These are phyloP conservation scores for Mythimna ferrago DNA, from an alignment of 2,888 invertebrate species.

Conservation along the genomic window DNA sequence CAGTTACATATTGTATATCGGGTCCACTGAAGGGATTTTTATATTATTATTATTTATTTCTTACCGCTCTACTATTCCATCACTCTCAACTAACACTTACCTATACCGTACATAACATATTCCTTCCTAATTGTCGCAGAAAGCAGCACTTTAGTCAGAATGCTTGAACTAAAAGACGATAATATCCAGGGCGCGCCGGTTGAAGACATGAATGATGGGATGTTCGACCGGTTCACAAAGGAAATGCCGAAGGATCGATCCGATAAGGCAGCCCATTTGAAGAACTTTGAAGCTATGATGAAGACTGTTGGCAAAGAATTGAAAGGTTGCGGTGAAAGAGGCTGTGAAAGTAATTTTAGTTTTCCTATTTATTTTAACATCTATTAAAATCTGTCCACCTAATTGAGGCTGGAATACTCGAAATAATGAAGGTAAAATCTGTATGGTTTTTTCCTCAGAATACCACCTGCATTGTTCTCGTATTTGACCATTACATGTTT, in stretches of 20 bases:
- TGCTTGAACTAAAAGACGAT: constrained; percentile 77
- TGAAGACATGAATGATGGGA: constrained; percentile 69
- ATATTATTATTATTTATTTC: too few species aligned
- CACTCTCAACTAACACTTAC: constrained; percentile 21
- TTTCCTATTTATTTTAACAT: background rate
- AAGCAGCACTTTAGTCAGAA: constrained; percentile 74
- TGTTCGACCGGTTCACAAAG: constrained; percentile 75
- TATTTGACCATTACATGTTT: too few species aligned
- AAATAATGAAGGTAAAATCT: background rate
- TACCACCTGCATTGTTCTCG: too few species aligned
- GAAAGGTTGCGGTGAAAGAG: constrained; percentile 75
- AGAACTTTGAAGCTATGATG: constrained; percentile 77
- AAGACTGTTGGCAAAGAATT: constrained; percentile 70
- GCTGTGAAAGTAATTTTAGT: constrained; percentile 75
- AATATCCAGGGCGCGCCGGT: constrained; percentile 61
- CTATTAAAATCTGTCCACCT: too few species aligned
- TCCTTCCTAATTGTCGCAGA: constrained; percentile 67
- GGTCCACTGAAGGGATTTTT: too few species aligned
- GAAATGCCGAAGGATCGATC: constrained; percentile 73
- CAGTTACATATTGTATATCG: too few species aligned
- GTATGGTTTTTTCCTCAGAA: too few species aligned
- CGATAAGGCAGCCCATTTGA: constrained; percentile 72
- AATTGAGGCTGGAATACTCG: background rate
- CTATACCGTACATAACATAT: constrained; percentile 44
- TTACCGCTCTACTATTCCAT: too few species aligned